Evolutionary conservation across 2,797 vertebrate genomes (phyloP).

Genomic region (Catharus ustulatus): DNA sequence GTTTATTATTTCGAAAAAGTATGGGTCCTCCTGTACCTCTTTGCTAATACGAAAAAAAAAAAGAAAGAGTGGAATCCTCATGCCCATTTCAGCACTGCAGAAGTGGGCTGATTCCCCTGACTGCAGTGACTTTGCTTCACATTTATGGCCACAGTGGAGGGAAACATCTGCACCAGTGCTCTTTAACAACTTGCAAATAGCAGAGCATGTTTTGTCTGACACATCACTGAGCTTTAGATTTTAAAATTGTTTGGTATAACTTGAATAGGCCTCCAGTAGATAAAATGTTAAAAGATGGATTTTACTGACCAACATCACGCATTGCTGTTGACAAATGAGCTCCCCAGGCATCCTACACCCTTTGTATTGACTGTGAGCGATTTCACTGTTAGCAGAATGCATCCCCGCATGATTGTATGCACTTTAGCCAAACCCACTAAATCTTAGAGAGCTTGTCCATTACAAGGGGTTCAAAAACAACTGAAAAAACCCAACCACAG

Average conservation of each 20-base stretch:
- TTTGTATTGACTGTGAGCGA: not conserved
- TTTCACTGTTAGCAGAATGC: not conserved
- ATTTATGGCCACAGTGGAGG: not conserved
- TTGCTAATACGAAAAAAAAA: conserved; percentile 58
- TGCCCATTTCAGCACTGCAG: not conserved
- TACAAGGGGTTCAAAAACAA: not conserved
- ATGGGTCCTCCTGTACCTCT: not conserved
- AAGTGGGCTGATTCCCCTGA: not conserved
- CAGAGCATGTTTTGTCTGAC: not conserved
- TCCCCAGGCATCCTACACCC: not conserved
- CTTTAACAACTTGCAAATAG: conserved; percentile 32
- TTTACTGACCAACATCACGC: conserved; percentile 36
- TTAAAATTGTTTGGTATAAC: conserved; percentile 37
- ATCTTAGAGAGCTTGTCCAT: not conserved
- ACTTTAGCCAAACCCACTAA: not conserved
- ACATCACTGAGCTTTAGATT: conserved; percentile 8
- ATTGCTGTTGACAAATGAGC: conserved; percentile 9
- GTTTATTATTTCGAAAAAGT: conserved; percentile 65
- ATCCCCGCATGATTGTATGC: not conserved
- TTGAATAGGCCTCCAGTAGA: conserved; percentile 52
- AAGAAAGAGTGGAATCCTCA: conserved; percentile 32
- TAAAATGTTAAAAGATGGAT: conserved; percentile 61
- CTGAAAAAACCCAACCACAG: rapidly evolving
- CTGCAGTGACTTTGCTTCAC: not conserved
- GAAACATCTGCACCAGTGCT: conserved; percentile 3